Conservation (phyloP, 2,113 vertebrate species). For the Neogobius melanostomus region DNA sequence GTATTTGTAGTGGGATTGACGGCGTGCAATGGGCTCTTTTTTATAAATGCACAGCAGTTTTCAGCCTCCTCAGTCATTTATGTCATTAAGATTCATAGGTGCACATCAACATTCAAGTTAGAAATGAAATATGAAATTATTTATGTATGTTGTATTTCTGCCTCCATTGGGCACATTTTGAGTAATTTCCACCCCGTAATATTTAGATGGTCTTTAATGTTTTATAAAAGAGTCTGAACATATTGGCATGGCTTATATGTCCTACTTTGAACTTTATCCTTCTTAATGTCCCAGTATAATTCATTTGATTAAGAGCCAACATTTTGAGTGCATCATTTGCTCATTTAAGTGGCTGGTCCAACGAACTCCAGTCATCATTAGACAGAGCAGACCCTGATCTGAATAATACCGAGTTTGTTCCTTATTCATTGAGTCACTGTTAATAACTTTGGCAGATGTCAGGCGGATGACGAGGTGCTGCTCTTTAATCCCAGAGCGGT, state of each 20-base stretch:
- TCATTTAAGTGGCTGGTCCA: background rate
- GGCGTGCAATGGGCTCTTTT: no score
- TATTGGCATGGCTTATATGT: no score
- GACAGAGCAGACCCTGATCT: constrained; percentile 12
- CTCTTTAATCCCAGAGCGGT: constrained; percentile 14
- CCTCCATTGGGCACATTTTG: no score
- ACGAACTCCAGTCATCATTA: background rate
- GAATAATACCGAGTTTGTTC: constrained; percentile 2
- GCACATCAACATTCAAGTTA: no score
- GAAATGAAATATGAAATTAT: background rate
- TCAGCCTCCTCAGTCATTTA: no score
- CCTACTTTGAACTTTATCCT: background rate
- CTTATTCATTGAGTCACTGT: constrained; percentile 15
- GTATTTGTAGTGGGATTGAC: background rate
- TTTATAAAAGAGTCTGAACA: no score
- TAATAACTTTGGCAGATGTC: constrained; percentile 24
- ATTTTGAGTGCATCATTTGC: background rate
- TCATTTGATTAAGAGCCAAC: background rate
- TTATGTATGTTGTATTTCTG: background rate
- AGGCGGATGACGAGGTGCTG: constrained; percentile 13
- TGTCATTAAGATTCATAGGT: no score
- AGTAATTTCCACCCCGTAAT: no score
- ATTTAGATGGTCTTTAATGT: no score
- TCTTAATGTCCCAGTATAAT: background rate
- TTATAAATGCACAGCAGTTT: no score